Base-by-base conservation (phyloP, 2,113 vertebrate species). In the Aspidoscelis tigris region DNA sequence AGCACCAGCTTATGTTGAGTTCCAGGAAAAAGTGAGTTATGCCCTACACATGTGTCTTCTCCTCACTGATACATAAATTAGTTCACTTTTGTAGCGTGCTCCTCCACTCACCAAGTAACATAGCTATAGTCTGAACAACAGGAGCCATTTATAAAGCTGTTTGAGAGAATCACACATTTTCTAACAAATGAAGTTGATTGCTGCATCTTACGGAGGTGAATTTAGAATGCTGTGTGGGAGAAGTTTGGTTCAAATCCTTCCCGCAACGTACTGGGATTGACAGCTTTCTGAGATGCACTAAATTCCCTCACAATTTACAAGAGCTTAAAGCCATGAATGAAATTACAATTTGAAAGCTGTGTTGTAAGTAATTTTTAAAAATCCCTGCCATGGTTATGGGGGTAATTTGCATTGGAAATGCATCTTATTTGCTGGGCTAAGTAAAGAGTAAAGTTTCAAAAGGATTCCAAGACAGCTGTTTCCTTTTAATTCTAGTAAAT, bases 391-490 rank as follows among this genome's bases (percentile, higher is more conserved):
- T 18, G 85, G 18, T 4, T 81, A 85, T 84, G 82, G 69, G 76
- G 70, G 82, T 78, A 81, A 88, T 90, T 92, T 94, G 65, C 75
- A 90, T 71, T 78, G 89, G 86, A 90, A 91, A 90, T 72, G 1
- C 21, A 68, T 82, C 86, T 80, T 87, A 68, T 92, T 90, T 86
- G 11, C 64, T 5, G 22, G 78, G 47, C 82, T 86, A 90, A 88
- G 69, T 66, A 86, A 83, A 43, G 75, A 68, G 86, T 87, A 78
- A 88, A 84, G 71, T 87, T 92, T 83, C 84, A 82, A 92, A 82
- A 87, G 78, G 87, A 77, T 89, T 92, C 66, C n/a, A 77, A 79
- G 69, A 82, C 90, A 94, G 88, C 86, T 93, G 88, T 86, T 93
- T 93, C 88, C 70, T 80, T 93, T 90, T 74, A 88, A 55, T 82